Evolutionary conservation across 2,888 invertebrate genomes (phyloP).

Genomic region (Imbricaverruca yamaguchii): DNA sequence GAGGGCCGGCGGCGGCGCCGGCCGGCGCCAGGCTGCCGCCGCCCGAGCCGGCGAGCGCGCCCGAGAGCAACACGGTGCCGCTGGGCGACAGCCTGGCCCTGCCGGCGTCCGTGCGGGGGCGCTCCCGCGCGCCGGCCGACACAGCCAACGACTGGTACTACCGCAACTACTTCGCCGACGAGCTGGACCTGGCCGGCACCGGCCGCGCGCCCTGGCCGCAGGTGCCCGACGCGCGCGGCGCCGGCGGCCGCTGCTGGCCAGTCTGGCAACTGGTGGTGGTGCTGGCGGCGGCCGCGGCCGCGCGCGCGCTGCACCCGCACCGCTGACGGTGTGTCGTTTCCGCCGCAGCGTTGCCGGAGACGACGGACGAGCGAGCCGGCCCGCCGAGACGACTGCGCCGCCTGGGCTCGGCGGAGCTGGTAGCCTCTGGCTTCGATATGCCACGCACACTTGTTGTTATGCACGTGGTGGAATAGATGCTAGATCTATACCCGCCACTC

Average conservation of each 20-base stretch:
- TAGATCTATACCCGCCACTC: too few relatives aligned
- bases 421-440: too few relatives aligned
- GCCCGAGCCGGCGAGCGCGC: neutral
- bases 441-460: conserved; percentile 15
- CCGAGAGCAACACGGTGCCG: conserved; percentile 5
- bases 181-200: neutral
- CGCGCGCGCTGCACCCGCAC: neutral
- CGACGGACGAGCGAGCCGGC: neutral
- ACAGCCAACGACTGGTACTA: conserved; percentile 12
- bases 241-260: neutral
- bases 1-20: neutral
- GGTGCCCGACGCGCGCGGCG: neutral
- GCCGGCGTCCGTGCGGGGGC: neutral
- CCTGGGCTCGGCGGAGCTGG: too few relatives aligned
- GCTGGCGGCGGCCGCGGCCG: neutral
- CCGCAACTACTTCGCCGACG: conserved; percentile 7
- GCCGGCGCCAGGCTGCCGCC: neutral
- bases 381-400: neutral
- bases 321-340: neutral
- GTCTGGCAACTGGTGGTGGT: neutral
- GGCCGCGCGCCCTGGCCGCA: neutral
- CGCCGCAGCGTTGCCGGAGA: neutral
- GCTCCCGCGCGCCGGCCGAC: neutral
- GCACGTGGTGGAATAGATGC: neutral
- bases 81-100: neutral